phyloP scores from a whole-genome alignment of 2,888 invertebrate species.

The Liopterus haemorrhoidalis region DNA sequence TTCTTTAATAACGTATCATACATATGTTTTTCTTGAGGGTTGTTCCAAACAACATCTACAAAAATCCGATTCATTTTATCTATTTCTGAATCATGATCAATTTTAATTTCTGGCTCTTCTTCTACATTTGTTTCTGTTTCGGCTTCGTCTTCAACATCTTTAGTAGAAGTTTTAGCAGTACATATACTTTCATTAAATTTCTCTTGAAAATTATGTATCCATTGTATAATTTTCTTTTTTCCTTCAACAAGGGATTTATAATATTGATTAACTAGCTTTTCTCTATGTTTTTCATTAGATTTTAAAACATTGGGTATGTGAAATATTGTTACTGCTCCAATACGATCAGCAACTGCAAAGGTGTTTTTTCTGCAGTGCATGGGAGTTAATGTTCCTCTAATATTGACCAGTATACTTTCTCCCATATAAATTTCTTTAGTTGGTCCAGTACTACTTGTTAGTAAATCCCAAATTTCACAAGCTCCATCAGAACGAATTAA shows the following conservation, averaged over 20 bases:
- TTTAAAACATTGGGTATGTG: constrained; percentile 46
- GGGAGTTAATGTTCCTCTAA: constrained; percentile 8
- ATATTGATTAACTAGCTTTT: constrained; percentile 5
- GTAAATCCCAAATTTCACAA: constrained; percentile 76
- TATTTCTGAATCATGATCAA: constrained; percentile 7
- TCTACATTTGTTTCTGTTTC: constrained; percentile 27
- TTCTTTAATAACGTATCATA: constrained; percentile 58
- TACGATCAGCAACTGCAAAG: constrained; percentile 59
- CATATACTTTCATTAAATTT: constrained; percentile 50
- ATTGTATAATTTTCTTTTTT: neutral
- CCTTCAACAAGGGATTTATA: too few species aligned
- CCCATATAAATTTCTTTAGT: too few species aligned
- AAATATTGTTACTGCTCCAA: constrained; percentile 63
- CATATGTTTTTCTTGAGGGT: constrained; percentile 60
- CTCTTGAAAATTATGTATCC: constrained; percentile 45
- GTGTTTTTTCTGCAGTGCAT: constrained; percentile 15
- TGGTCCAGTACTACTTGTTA: constrained; percentile 50
- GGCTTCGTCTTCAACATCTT: constrained; percentile 17
- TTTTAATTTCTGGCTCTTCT: constrained; percentile 26
- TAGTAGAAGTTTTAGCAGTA: neutral
- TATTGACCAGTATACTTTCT: too few species aligned
- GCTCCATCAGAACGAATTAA: constrained; percentile 67
- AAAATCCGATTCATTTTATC: constrained; percentile 31
- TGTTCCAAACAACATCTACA: constrained; percentile 50
- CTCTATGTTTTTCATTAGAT: constrained; percentile 2